Evolutionary conservation across 2,113 vertebrate species (phyloP), one percentile per base, ranked within the genome.

Genomic region (Oplegnathus fasciatus): DNA sequence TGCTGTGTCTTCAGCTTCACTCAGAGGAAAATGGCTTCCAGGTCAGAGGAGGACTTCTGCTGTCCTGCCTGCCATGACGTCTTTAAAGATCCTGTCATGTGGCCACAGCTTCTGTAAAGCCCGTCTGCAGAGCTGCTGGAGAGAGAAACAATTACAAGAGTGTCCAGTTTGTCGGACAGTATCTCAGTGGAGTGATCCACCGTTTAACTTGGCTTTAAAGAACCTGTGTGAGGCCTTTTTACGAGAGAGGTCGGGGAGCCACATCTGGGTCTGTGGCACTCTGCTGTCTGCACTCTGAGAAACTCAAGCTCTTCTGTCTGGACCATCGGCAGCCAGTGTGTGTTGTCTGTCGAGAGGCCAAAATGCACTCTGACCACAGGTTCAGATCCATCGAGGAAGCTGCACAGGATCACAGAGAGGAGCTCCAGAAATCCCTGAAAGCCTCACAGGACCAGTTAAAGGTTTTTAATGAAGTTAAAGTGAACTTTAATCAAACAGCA

Each of bases 41-140:
- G 4, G 14, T 61, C 48, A 7, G 77, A 76, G 65, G 60, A 78
- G 11, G 78, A 88, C 28, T 48, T 84, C n/a, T 68, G 72, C 58
- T 85, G 84, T 9, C 82, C 82, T 6, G 52, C 46, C 42, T 80
- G 85, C 48, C 52, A 61, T 0, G 71, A 83, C 24, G 1, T 54
- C 24, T 62, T 50, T 9, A n/a, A 22, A 15, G 67, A 65, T 9
- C 77, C 78, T 1, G n/a, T 50, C 46, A 8, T 88, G 84, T 17
- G 69, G 70, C 79, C 86, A 88, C 80, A 75, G 75, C 48, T 77
- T 82, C 74, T 88, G 68, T n/a, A 55, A 58, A 57, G 42, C 42
- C 11, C 76, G 75, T 55, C 48, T 84, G 69, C 75, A 80, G 84
- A 48, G 48, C 52, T 78, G 86, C 84, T 88, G 84, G 82, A 69